Conservation (phyloP, 1,140 invertebrate genomes). For the Drosophila lowei region DNA sequence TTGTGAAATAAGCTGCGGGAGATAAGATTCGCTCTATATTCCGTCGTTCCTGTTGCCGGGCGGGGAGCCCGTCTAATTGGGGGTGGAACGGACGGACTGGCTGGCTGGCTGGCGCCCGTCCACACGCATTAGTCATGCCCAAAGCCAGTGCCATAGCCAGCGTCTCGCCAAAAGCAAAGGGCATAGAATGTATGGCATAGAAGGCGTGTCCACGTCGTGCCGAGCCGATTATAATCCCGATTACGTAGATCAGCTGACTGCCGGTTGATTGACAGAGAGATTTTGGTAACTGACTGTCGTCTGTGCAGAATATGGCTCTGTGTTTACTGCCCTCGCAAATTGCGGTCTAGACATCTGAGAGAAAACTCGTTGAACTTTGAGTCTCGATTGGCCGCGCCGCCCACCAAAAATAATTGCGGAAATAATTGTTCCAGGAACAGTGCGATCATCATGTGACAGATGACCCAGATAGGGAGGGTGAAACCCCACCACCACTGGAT, state of each 20-base stretch:
- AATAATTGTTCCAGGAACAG: constrained; percentile 17
- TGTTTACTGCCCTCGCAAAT: constrained; percentile 11
- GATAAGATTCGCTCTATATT: constrained; percentile 34
- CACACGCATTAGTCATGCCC: constrained; percentile 45
- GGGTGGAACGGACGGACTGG: background rate
- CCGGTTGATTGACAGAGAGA: constrained; percentile 42
- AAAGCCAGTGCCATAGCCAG: background rate
- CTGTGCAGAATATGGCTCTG: constrained; percentile 16
- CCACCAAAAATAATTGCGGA: constrained; percentile 19
- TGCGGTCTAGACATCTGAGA: constrained; percentile 26
- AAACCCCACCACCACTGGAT: constrained; percentile 6
- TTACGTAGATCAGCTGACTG: constrained; percentile 45
- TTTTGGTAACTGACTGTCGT: constrained; percentile 3
- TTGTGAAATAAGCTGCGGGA: constrained; percentile 38
- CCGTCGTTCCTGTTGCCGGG: constrained; percentile 23
- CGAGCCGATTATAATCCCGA: constrained; percentile 1
- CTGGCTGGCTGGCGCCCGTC: background rate
- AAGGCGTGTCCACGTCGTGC: constrained; percentile 1
- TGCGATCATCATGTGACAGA: constrained; percentile 12
- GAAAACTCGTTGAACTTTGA: constrained; percentile 33
- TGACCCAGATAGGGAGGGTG: constrained; percentile 12
- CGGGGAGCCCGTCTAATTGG: background rate
- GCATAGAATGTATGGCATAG: constrained; percentile 22
- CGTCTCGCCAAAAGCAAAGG: constrained; percentile 23
- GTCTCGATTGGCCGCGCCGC: background rate